Base-by-base conservation (phyloP, 2,113 vertebrate genomes). In the Cyanoderma ruficeps region DNA sequence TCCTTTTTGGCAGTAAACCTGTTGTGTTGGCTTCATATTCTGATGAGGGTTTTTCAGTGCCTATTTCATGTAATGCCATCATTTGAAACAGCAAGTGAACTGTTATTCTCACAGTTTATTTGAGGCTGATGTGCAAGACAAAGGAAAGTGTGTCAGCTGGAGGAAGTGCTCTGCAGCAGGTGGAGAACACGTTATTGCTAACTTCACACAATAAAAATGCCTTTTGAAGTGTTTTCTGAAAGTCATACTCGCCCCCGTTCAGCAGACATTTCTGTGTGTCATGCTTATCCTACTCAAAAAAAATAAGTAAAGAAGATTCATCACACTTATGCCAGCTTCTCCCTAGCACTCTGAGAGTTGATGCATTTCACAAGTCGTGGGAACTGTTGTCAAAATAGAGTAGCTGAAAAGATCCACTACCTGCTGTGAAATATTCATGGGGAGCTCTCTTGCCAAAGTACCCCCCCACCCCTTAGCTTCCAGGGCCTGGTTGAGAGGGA, bases 71-170 rank as follows among this genome's bases (percentile, higher is more conserved):
- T 78, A 71, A 55, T n/a, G 44, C 41, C 10, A 4, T 86, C 23
- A 55, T 83, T 23, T 80, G 30, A 92, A 93, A 70, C 21, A 35
- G 59, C 42, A 59, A 59, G 42, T 27, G 50, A 76, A 28, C 49
- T 55, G n/a, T 89, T 91, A 27, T 65, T 77, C 59, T 80, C 35
- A 24, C 50, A 47, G 53, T 95, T 96, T 91, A 83, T 93, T 94
- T 77, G 33, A 87, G 64, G 55, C 57, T 60, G 53, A 60, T 24
- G 19, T 92, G 49, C 55, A 86, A 83, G 90, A 90, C 85, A 93
- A 75, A 87, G 39, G 13, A 78, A 76, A n/a, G 41, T 0, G 4
- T 56, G 55, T 80, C 70, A 80, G 35, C 24, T 76, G 67, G 41
- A 84, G 44, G 47, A 89, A 78, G 33, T 50, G 49, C 35, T 70